These are phyloP conservation scores for Fragum fragum DNA, from an alignment of 2,888 invertebrate species.

Conservation along the genomic window DNA sequence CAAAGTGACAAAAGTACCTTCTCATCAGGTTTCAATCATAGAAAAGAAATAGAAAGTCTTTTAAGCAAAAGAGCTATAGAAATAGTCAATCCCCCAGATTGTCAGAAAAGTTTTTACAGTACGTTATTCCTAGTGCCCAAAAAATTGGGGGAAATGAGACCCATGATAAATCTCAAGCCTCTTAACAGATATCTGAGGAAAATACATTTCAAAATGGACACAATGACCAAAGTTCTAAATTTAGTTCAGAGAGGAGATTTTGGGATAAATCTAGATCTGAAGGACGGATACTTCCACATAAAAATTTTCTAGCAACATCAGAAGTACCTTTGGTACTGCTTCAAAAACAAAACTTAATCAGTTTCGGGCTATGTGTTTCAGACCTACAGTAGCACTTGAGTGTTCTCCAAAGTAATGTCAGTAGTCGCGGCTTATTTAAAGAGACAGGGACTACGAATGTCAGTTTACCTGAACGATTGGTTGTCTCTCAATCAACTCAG, in stretches of 20 bases:
- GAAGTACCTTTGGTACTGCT: constrained; percentile 21
- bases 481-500: constrained; percentile 37
- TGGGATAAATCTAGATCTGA: constrained; percentile 13
- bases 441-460: constrained; percentile 29
- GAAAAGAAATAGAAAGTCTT: constrained; percentile 20
- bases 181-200: constrained; percentile 27
- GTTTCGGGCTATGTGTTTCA: constrained; percentile 37
- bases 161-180: constrained; percentile 12
- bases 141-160: constrained; percentile 24
- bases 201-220: constrained; percentile 24
- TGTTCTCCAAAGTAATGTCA: constrained; percentile 35
- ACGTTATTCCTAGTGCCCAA: constrained; percentile 19
- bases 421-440: constrained; percentile 37
- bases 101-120: constrained; percentile 35
- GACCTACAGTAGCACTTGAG: constrained; percentile 25
- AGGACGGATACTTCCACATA: constrained; percentile 16
- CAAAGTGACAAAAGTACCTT: constrained; percentile 27
- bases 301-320: constrained; percentile 6
- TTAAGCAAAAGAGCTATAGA: constrained; percentile 31
- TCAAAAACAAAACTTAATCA: constrained; percentile 10
- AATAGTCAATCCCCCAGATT: neutral
- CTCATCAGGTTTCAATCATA: neutral
- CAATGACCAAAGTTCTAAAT: constrained; percentile 17
- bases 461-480: constrained; percentile 54
- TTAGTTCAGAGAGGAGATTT: constrained; percentile 28